phyloP scores from a whole-genome alignment of 2,888 invertebrate species.

The Tetragonisca angustula region DNA sequence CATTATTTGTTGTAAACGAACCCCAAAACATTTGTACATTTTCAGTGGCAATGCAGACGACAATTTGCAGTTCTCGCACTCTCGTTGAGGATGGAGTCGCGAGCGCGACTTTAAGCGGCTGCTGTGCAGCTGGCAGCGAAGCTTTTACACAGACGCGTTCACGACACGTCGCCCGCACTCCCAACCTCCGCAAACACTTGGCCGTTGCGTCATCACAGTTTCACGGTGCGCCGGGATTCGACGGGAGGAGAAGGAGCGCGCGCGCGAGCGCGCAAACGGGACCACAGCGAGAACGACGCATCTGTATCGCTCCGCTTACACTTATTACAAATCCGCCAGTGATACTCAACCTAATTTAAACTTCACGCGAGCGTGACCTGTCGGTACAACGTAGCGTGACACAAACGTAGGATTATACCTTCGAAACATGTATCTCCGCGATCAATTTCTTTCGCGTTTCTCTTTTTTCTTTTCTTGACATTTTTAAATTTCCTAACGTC shows the following conservation, averaged over 20 bases:
- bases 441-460: background rate
- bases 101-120: conserved; percentile 69
- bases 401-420: too few relatives aligned
- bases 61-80: background rate
- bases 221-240: conserved; percentile 74
- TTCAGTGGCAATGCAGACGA: too few relatives aligned
- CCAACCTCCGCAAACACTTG: conserved; percentile 70
- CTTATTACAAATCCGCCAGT: conserved; percentile 72
- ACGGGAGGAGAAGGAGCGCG: conserved; percentile 54
- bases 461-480: background rate
- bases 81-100: conserved; percentile 43
- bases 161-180: conserved; percentile 70
- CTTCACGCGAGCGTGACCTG: background rate
- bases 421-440: too few relatives aligned
- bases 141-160: conserved; percentile 68
- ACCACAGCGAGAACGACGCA: conserved; percentile 63
- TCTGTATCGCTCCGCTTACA: conserved; percentile 71
- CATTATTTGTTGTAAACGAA: too few relatives aligned
- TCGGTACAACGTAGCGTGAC: background rate
- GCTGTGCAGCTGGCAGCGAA: conserved; percentile 65
- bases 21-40: too few relatives aligned
- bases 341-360: conserved; percentile 64
- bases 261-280: conserved; percentile 48
- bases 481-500: too few relatives aligned
- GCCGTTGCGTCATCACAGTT: conserved; percentile 76